These are phyloP conservation scores for Gymnobelideus leadbeateri DNA, from an alignment of 2,113 vertebrate genomes.

Conservation along the genomic window DNA sequence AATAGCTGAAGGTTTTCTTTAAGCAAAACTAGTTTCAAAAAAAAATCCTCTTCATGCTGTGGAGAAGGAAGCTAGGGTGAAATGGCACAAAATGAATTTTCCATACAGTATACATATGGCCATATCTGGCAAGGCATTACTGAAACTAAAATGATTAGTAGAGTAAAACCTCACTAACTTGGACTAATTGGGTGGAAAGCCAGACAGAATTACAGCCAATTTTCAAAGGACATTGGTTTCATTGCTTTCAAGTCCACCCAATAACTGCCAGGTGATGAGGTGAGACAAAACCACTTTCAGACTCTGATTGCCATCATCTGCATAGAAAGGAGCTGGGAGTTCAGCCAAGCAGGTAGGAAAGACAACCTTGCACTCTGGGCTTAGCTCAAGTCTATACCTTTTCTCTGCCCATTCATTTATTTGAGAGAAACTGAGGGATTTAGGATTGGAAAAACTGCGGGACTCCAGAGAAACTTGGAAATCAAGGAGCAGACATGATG, in stretches of 20 bases:
- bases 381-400: neutral
- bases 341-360: neutral
- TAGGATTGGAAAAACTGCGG: neutral
- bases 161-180: constrained; percentile 48
- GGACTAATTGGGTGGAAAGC: constrained; percentile 14
- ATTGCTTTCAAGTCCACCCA: neutral
- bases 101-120: constrained; percentile 47
- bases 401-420: neutral
- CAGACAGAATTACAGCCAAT: constrained; percentile 4
- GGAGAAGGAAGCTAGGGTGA: constrained; percentile 26
- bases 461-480: neutral
- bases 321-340: neutral
- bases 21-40: constrained; percentile 22
- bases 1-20: neutral
- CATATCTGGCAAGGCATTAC: constrained; percentile 43
- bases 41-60: neutral
- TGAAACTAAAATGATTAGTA: constrained; percentile 26
- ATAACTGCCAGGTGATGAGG: neutral
- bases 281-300: neutral
- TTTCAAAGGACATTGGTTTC: constrained; percentile 25
- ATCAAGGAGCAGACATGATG: neutral
- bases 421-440: neutral
- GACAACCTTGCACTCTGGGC: neutral
- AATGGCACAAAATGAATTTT: constrained; percentile 53
- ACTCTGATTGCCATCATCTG: neutral